A percentile compares a stretch with the other conserved stretches of the same genome.
phyloP scores from a whole-genome alignment of 2,888 invertebrate species.

The Lissonota sp. region DNA sequence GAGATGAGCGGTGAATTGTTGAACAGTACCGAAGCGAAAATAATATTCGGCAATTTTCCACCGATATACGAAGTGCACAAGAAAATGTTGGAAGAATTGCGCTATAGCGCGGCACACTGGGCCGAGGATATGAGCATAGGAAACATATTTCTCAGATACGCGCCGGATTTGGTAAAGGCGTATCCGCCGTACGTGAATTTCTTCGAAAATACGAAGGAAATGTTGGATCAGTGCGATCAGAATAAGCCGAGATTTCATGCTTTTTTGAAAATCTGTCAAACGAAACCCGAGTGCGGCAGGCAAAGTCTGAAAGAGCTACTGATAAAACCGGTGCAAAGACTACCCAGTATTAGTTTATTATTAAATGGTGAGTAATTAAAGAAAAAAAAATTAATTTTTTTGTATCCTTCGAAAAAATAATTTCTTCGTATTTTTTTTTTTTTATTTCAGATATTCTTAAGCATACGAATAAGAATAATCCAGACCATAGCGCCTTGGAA shows the following conservation, averaged over 20 bases:
- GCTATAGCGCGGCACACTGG: slow-evolving; percentile 89
- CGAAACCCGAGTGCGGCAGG: slow-evolving; percentile 97
- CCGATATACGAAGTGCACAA: slow-evolving; percentile 97
- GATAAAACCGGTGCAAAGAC: slow-evolving; percentile 98
- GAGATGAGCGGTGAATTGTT: slow-evolving; percentile 88
- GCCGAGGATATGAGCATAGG: slow-evolving; percentile 95
- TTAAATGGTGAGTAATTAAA: slow-evolving; percentile 90
- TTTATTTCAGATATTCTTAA: slow-evolving; percentile 93
- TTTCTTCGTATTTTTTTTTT: background rate
- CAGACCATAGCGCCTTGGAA: slow-evolving; percentile 94
- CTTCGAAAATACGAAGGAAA: slow-evolving; percentile 98
- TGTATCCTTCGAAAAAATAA: background rate
- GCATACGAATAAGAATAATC: slow-evolving; percentile 94
- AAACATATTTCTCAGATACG: slow-evolving; percentile 94
- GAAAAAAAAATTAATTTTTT: slow-evolving; percentile 7
- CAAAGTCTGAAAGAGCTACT: slow-evolving; percentile 98
- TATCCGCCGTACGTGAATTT: slow-evolving; percentile 99
- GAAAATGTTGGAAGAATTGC: slow-evolving; percentile 87
- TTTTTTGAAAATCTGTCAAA: slow-evolving; percentile 97
- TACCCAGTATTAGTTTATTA: slow-evolving; percentile 97
- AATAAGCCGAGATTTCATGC: slow-evolving; percentile 98
- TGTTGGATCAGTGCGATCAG: slow-evolving; percentile 95
- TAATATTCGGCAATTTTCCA: slow-evolving; percentile 97
- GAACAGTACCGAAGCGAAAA: slow-evolving; percentile 96
- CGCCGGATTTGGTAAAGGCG: slow-evolving; percentile 94